Conservation (phyloP, 2,888 invertebrate species). For the Ferdinandea cuprea region DNA sequence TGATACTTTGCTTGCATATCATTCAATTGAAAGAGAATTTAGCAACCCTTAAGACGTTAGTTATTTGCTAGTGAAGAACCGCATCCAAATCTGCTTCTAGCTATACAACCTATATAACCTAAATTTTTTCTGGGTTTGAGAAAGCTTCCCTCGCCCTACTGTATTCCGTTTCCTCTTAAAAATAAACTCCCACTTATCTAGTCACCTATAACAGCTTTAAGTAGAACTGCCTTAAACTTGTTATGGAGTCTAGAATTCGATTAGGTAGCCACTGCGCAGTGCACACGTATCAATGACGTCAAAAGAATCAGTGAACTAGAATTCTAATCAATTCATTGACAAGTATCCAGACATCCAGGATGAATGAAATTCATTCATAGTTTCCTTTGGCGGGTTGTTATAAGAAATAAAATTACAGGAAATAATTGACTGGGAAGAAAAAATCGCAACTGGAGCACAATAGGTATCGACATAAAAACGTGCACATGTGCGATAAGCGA, state of each 20-base stretch:
- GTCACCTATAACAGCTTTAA: neutral
- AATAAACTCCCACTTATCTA: slow-evolving; percentile 6
- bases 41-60: too few relatives aligned
- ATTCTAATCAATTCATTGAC: slow-evolving; percentile 35
- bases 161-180: neutral
- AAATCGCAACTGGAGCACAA: slow-evolving; percentile 17
- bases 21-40: too few relatives aligned
- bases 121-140: too few relatives aligned
- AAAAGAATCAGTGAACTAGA: slow-evolving; percentile 40
- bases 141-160: too few relatives aligned
- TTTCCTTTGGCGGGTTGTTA: slow-evolving; percentile 20
- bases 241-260: neutral
- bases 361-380: slow-evolving; percentile 71
- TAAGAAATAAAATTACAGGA: slow-evolving; percentile 6
- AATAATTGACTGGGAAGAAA: slow-evolving; percentile 33
- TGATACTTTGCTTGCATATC: too few relatives aligned
- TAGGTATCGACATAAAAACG: slow-evolving; percentile 41
- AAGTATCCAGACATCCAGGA: slow-evolving; percentile 12
- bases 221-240: slow-evolving; percentile 3
- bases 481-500: slow-evolving; percentile 79
- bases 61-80: too few relatives aligned
- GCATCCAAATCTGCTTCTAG: too few relatives aligned
- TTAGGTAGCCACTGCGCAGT: neutral
- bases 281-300: slow-evolving; percentile 49
- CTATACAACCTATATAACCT: too few relatives aligned